Evolutionary conservation across 2,797 vertebrate species (phyloP), one percentile per base, ranked within the genome.

Genomic region (Serranus cabrilla): DNA sequence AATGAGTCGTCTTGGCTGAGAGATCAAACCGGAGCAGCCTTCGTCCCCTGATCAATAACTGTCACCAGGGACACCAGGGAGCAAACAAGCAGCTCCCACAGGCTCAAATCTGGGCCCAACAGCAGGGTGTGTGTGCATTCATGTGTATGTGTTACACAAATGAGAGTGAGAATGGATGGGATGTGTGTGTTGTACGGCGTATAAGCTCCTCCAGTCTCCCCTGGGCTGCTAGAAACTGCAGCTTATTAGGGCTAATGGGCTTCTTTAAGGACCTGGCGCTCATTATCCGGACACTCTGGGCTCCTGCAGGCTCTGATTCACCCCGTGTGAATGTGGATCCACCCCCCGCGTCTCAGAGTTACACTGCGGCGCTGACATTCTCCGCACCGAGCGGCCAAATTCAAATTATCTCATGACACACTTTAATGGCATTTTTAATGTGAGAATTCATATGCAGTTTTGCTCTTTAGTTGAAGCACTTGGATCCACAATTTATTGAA

Each of bases 191-290:
- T 43, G 16, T 11, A 12, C n/a, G 8, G 11, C 23, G 20, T 39
- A 39, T 6, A 7, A 40, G 62, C 17, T 16, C 39, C 17, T 66
- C 17, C 50, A 66, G 49, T 17, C 11, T 71, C 75, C 69, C 74
- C 20, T 14, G 39, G 71, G 69, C 25, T 66, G 31, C 40, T 54
- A 67, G 57, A 79, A 74, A 62, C 47, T 52, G 67, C 5, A 56
- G 56, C 80, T 75, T 81, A 86, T 87, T 78, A 86, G 63, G 63
- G 16, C 81, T 90, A 86, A 89, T 89, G 88, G 87, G 83, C 57
- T 84, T 80, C 68, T 88, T 75, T 82, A 81, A 76, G 86, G 78
- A 69, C 57, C 76, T 37, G 18, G 47, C n/a, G 80, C 87, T 92
- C 78, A 61, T 87, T 88, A 83, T 78, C 21, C 39, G 71, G 57